Evolutionary conservation across 2,113 vertebrate species (phyloP), one percentile per base, ranked within the genome.

Genomic region (Gambusia holbrooki): DNA sequence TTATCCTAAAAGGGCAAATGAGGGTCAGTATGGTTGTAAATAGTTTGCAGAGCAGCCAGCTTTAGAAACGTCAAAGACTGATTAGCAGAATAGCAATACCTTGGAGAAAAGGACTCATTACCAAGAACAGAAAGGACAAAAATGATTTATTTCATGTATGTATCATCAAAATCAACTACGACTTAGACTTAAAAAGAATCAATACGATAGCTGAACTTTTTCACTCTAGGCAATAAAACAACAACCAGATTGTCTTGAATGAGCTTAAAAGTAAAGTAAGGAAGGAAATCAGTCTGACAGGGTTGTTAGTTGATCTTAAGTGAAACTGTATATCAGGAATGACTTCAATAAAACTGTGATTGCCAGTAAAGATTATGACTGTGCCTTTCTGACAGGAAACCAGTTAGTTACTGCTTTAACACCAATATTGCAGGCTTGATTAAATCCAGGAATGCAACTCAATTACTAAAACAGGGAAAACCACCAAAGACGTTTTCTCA

Each of bases 401-500:
- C 61, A 88, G 90, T 87, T 84, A 85, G 76, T 48, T 79, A 67
- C 63, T 58, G 73, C 66, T 69, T 88, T 88, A 82, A 82, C 84
- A 22, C 63, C 27, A 71, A 83, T 82, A 88, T 77, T 61, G 42
- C 69, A 77, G 32, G 73, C 74, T 76, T 88, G 88, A 91, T 87
- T 90, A 84, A 88, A 88, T 78, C 85, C 90, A 83, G 87, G 67
- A 72, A 51, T 48, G 54, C 48, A 58, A 79, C 83, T 91, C 63
- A 82, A 82, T 87, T 88, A 70, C 83, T 78, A 58, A 58, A 73
- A 22, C 66, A 76, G 45, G 84, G 71, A 72, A 81, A 89, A 76
- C 86, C 74, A 82, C 83, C 77, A 72, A 88, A 85, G 83, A 81
- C 19, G 27, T 66, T 76, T 77, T 87, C 73, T 78, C 88, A 85